Percentiles rank a stretch among this genome's conserved stretches.
These are phyloP conservation scores for Malurus melanocephalus DNA, from an alignment of 2,113 vertebrate genomes.

Conservation along the genomic window DNA sequence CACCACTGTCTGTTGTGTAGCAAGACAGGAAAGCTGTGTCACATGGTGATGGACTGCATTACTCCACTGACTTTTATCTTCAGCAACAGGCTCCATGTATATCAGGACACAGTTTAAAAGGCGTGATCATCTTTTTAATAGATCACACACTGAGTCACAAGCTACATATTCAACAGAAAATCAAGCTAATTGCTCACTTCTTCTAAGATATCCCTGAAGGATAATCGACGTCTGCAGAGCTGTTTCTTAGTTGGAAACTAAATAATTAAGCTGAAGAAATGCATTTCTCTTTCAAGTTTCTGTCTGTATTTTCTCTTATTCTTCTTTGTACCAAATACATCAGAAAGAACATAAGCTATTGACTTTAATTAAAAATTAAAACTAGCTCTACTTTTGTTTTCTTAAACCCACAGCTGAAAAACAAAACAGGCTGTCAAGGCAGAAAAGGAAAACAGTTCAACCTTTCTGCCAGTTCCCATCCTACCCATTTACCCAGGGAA, in stretches of 20 bases:
- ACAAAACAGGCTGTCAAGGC: conserved; percentile 7
- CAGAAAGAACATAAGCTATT: conserved; percentile 10
- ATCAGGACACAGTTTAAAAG: conserved; percentile 69
- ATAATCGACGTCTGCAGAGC: conserved; percentile 68
- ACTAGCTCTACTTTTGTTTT: conserved; percentile 21
- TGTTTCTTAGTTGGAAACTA: conserved; percentile 71
- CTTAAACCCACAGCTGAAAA: conserved; percentile 29
- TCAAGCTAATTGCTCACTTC: conserved; percentile 79
- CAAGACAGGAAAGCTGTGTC: conserved; percentile 7
- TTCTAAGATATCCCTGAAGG: conserved; percentile 74
- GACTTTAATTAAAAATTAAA: conserved; percentile 55
- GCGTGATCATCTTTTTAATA: conserved; percentile 73
- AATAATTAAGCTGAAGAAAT: conserved; percentile 72
- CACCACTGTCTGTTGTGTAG: background rate
- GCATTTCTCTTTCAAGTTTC: conserved; percentile 60
- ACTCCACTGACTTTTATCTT: conserved; percentile 60
- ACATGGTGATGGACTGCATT: conserved; percentile 42
- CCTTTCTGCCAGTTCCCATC: background rate
- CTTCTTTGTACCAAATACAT: background rate
- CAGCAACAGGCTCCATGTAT: conserved; percentile 54
- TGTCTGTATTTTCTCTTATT: conserved; percentile 25
- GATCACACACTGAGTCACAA: conserved; percentile 72
- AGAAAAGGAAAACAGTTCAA: background rate
- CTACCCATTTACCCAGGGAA: background rate
- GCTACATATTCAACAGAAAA: conserved; percentile 78